Conservation (phyloP, 2,797 vertebrate genomes). For the Oreochromis grahami region DNA sequence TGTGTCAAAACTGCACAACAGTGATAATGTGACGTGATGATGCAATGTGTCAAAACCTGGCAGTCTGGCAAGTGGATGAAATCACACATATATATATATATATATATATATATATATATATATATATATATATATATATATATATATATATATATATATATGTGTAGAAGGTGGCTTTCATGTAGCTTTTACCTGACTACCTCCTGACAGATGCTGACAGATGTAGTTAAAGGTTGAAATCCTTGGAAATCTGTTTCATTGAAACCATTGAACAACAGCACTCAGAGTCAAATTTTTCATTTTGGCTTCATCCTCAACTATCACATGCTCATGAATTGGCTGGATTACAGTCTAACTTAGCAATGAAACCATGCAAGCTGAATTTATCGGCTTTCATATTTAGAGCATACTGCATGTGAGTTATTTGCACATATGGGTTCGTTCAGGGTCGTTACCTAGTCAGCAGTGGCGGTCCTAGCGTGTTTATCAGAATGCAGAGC, state of each 20-base stretch:
- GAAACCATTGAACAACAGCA: background rate
- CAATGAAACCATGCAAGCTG: background rate
- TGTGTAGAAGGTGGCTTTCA: background rate
- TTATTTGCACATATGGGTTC: background rate
- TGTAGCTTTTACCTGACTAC: background rate
- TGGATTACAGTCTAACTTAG: background rate
- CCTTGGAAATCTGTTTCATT: background rate
- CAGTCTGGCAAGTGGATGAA: too few species aligned
- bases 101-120: background rate
- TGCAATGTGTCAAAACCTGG: too few species aligned
- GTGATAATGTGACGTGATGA: too few species aligned
- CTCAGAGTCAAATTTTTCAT: background rate
- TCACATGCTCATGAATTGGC: background rate
- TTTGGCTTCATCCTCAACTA: background rate
- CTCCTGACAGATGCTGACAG: background rate
- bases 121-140: too few species aligned
- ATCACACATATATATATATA: too few species aligned
- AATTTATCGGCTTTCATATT: background rate
- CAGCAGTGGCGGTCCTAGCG: too few species aligned
- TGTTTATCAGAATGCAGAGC: too few species aligned
- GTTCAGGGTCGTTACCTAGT: background rate
- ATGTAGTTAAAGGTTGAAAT: background rate
- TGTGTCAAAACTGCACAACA: too few species aligned
- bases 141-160: background rate
- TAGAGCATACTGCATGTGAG: background rate